Conservation (phyloP, 2,888 invertebrate species). For the Phyllotreta striolata region DNA sequence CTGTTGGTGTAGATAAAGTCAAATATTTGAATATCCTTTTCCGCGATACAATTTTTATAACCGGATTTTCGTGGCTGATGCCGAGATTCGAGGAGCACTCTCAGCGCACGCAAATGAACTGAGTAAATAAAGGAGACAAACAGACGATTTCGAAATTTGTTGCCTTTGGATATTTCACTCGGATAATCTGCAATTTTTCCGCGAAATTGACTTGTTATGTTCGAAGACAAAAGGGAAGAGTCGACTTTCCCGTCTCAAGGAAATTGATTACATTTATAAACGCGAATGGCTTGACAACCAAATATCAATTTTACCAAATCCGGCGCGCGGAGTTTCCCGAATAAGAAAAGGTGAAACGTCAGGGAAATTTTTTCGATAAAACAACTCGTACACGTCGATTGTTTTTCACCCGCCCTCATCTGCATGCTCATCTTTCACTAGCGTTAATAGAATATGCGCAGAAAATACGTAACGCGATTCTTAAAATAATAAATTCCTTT, state of each 20-base stretch:
- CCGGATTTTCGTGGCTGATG: conserved; percentile 27
- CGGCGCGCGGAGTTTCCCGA: conserved; percentile 19
- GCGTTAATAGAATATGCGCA: conserved; percentile 4
- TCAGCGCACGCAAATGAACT: conserved; percentile 34
- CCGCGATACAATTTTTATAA: conserved; percentile 28
- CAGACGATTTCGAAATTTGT: conserved; percentile 55
- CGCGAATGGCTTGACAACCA: conserved; percentile 49
- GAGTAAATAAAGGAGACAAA: conserved; percentile 55
- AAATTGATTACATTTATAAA: conserved; percentile 58
- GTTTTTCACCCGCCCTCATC: conserved; percentile 7
- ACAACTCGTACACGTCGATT: conserved; percentile 18
- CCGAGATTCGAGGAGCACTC: conserved; percentile 26
- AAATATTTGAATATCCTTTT: conserved; percentile 27
- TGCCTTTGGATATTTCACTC: conserved; percentile 55
- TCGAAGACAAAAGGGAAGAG: conserved; percentile 51
- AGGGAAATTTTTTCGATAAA: conserved; percentile 19
- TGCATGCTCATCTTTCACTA: conserved; percentile 13
- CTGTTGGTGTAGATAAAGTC: conserved; percentile 8
- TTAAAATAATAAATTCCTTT: not conserved
- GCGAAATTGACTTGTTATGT: conserved; percentile 55
- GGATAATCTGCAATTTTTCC: conserved; percentile 56
- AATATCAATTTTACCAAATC: conserved; percentile 51
- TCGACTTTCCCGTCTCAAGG: conserved; percentile 41
- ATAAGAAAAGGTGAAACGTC: conserved; percentile 12
- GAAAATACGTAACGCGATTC: not conserved